Base-by-base conservation (phyloP, 1,140 invertebrate species). In the Ips nitidus region DNA sequence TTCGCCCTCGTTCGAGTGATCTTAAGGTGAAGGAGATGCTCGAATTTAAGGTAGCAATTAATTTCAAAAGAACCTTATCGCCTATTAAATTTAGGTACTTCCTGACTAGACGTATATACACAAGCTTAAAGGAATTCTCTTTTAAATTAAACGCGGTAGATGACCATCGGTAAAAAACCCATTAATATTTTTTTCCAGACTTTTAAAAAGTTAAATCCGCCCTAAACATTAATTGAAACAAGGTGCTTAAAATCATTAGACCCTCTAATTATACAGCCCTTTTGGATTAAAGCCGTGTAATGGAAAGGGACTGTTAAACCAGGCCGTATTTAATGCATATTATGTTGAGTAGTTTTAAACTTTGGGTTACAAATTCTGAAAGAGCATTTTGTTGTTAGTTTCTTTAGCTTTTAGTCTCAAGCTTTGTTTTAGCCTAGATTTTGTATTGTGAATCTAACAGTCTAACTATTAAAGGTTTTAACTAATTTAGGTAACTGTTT, bases 191-290 rank as follows among this genome's bases (percentile, higher is more conserved):
- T 55, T 55, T 61, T 61, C 37, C 38, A 22, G 2, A 61, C 39
- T 22, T 45, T 45, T 43, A 39, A 66, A 58, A 66, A 57, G 53
- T 41, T 50, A 38, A 58, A 58, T 39, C 55, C n/a, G 41, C 53
- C 53, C 42, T 38, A 57, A 66, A 66, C 43, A 58, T 66, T 58
- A 66, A 66, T 66, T 66, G 55, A 57, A 66, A 66, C 64, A 66
- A 66, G 64, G 64, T 66, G 53, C 64, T 66, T 66, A 66, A 66
- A 66, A 66, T 66, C 64, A 66, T 66, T 66, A 66, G 53, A 47
- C 53, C 36, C 7, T 22, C 64, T 66, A 66, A 66, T 66, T 66
- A 66, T 66, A 58, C 55, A 50, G 41, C 53, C 64, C 64, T 58
- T 58, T 66, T 43, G 64, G 64, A 66, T 66, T 66, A 66, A 58